Evolutionary conservation across 35 echinoderm and acorn worm species (phyloP).

Genomic region (Strongylocentrotus purpuratus): DNA sequence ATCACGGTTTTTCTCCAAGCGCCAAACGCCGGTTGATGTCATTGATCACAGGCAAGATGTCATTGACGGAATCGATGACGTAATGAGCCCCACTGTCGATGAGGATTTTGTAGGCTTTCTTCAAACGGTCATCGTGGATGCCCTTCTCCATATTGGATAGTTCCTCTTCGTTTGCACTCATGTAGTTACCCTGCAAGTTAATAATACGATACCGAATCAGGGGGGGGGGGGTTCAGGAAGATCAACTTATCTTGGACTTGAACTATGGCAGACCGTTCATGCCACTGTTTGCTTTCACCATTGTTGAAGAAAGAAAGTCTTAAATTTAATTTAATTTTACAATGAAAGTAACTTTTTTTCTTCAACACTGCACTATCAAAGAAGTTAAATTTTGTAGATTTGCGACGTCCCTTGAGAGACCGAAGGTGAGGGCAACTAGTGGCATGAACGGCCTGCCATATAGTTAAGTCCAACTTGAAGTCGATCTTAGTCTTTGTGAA

Average conservation of each 20-base stretch:
- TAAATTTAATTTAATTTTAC: neutral
- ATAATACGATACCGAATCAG: neutral
- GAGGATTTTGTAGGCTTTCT: conserved; percentile 77
- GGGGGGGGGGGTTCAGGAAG: neutral
- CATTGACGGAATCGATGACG: conserved; percentile 85
- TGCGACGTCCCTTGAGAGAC: too few relatives aligned
- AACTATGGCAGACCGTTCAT: neutral
- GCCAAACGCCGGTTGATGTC: conserved; percentile 86
- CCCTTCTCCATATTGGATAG: conserved; percentile 57
- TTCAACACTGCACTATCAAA: too few relatives aligned
- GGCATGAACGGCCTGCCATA: too few relatives aligned
- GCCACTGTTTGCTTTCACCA: too few relatives aligned
- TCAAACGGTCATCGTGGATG: conserved; percentile 61
- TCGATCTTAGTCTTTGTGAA: too few relatives aligned
- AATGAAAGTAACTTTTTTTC: too few relatives aligned
- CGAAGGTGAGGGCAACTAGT: too few relatives aligned
- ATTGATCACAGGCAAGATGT: conserved; percentile 74
- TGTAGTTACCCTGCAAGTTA: conserved; percentile 78
- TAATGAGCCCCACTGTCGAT: conserved; percentile 85
- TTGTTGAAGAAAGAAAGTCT: neutral
- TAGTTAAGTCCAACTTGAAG: too few relatives aligned
- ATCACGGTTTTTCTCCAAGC: conserved; percentile 78
- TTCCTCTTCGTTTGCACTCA: conserved; percentile 80
- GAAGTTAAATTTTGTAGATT: too few relatives aligned
- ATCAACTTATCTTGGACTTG: neutral